phyloP scores from a whole-genome alignment of 2,888 invertebrate species.

The Cephus pygmeus region DNA sequence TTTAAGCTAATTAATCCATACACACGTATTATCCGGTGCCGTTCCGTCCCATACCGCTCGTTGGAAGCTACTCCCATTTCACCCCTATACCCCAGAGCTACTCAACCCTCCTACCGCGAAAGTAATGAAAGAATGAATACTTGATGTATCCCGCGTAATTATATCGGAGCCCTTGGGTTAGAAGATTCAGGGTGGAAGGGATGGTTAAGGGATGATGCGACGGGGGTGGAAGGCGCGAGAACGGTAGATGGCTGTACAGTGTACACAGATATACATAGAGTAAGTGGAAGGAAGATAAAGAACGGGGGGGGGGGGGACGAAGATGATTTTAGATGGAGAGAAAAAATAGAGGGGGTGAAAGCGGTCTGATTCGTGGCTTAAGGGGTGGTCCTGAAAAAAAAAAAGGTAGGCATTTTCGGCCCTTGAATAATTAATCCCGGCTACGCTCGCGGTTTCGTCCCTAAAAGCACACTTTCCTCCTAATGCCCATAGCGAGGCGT shows the following conservation, averaged over 20 bases:
- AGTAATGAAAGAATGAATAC: slow-evolving; percentile 59
- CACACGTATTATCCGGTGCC: too few relatives aligned
- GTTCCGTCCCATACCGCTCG: background rate
- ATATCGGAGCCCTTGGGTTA: slow-evolving; percentile 34
- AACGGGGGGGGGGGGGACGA: background rate
- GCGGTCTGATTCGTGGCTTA: slow-evolving; percentile 32
- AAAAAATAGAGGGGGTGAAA: slow-evolving; percentile 28
- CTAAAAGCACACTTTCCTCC: slow-evolving; percentile 22
- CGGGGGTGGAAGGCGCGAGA: too few relatives aligned
- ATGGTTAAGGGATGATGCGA: too few relatives aligned
- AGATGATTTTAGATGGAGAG: slow-evolving; percentile 18
- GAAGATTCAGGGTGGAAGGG: background rate
- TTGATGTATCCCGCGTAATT: slow-evolving; percentile 53
- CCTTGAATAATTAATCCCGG: slow-evolving; percentile 49
- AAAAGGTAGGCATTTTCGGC: slow-evolving; percentile 42
- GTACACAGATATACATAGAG: background rate
- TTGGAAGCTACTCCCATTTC: background rate
- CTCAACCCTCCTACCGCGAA: slow-evolving; percentile 25
- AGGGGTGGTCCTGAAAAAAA: slow-evolving; percentile 30
- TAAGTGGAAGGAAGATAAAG: background rate
- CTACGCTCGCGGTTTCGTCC: slow-evolving; percentile 30
- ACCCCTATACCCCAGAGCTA: background rate
- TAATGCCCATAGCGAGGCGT: slow-evolving; percentile 13
- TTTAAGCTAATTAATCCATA: slow-evolving; percentile 20
- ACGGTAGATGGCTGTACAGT: too few relatives aligned